Evolutionary conservation across 2,113 vertebrate species (phyloP).

Genomic region (Azemiops feae): DNA sequence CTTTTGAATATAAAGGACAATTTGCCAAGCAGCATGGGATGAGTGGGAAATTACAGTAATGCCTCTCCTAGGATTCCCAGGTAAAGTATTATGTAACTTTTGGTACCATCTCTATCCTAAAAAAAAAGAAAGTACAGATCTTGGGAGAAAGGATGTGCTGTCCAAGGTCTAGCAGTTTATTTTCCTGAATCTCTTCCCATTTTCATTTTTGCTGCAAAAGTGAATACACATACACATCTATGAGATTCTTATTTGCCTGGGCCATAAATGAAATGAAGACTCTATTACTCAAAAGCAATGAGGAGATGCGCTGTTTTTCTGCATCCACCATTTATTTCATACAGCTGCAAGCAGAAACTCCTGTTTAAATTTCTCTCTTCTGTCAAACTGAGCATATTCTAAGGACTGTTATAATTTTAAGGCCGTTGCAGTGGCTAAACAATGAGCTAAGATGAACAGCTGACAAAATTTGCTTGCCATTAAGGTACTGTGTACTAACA

Average conservation of each 20-base stretch:
- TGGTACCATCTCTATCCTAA: background rate
- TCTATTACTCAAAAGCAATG: constrained; percentile 54
- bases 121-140: constrained; percentile 25
- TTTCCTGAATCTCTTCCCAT: constrained; percentile 35
- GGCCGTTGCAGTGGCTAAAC: constrained; percentile 11
- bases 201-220: constrained; percentile 41
- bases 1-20: background rate
- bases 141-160: constrained; percentile 27
- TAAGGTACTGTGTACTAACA: constrained; percentile 46
- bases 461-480: constrained; percentile 42
- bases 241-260: constrained; percentile 54
- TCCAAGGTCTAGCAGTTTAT: constrained; percentile 54
- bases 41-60: background rate
- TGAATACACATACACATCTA: constrained; percentile 18
- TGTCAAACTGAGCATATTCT: constrained; percentile 44
- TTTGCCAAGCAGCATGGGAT: background rate
- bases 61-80: background rate
- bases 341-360: constrained; percentile 18
- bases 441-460: constrained; percentile 36
- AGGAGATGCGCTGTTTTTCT: constrained; percentile 48
- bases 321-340: constrained; percentile 22
- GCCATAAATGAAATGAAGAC: constrained; percentile 51
- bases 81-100: background rate
- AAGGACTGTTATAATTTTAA: constrained; percentile 36
- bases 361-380: constrained; percentile 27